Percentiles rank a stretch among this genome's conserved stretches.
phyloP scores from a whole-genome alignment of 2,113 vertebrate genomes.

The Machaerirhynchus nigripectus region DNA sequence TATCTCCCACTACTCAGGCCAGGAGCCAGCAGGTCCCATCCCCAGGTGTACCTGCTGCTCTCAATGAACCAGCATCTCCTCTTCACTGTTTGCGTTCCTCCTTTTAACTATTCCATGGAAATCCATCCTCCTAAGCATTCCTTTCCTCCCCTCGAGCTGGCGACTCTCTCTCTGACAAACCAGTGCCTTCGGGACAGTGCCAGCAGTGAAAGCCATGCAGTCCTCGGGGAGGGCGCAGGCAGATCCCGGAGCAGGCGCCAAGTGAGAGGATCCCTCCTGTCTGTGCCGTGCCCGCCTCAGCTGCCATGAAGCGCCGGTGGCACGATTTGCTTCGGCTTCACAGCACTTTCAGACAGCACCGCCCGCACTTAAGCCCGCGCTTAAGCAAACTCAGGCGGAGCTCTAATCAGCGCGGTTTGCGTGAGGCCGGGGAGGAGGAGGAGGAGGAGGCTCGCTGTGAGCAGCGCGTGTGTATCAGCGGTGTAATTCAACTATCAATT shows the following conservation, averaged over 20 bases:
- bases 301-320: not conserved
- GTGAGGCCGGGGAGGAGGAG: not conserved
- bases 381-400: not conserved
- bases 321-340: not conserved
- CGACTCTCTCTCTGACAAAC: not conserved
- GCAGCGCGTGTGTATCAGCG: conserved; percentile 13
- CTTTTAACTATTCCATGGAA: not conserved
- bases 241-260: not conserved
- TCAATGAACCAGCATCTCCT: not conserved
- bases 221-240: not conserved
- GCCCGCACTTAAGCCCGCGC: not conserved
- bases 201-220: not conserved
- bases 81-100: fast-evolving
- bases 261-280: not conserved
- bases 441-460: not conserved
- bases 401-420: not conserved
- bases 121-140: not conserved
- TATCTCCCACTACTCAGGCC: not conserved
- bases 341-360: not conserved
- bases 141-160: not conserved
- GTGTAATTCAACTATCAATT: conserved; percentile 74
- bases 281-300: not conserved
- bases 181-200: fast-evolving
- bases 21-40: not conserved
- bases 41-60: not conserved